phyloP scores from a whole-genome alignment of 2,888 invertebrate species.

The Bimastos eiseni region DNA sequence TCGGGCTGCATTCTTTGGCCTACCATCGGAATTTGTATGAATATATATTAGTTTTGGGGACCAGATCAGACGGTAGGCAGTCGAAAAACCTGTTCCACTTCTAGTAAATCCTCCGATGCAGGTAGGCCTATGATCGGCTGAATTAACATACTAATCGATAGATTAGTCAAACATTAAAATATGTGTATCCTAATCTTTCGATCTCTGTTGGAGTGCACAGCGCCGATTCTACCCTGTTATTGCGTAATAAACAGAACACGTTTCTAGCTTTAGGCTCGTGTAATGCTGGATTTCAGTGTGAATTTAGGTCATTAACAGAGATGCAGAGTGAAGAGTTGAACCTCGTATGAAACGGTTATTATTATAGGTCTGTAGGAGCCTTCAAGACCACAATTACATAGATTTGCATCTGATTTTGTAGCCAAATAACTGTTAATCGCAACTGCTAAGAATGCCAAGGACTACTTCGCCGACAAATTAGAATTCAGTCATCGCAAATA shows the following conservation, averaged over 20 bases:
- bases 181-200: not conserved
- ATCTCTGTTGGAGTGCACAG: not conserved
- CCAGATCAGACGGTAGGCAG: not conserved
- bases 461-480: not conserved
- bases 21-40: not conserved
- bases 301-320: no score
- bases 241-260: not conserved
- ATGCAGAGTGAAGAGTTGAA: not conserved
- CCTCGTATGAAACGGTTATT: not conserved
- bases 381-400: not conserved
- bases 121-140: not conserved
- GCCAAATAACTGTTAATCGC: not conserved
- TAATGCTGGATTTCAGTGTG: no score
- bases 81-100: not conserved
- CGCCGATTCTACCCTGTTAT: not conserved
- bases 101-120: not conserved
- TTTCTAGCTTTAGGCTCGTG: not conserved
- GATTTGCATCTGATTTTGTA: not conserved
- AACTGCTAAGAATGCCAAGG: not conserved
- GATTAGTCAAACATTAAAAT: not conserved
- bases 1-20: not conserved
- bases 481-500: not conserved
- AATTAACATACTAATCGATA: not conserved
- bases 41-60: not conserved
- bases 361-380: no score